Evolutionary conservation across 2,113 vertebrate species (phyloP).

Genomic region (Arvicanthis niloticus): DNA sequence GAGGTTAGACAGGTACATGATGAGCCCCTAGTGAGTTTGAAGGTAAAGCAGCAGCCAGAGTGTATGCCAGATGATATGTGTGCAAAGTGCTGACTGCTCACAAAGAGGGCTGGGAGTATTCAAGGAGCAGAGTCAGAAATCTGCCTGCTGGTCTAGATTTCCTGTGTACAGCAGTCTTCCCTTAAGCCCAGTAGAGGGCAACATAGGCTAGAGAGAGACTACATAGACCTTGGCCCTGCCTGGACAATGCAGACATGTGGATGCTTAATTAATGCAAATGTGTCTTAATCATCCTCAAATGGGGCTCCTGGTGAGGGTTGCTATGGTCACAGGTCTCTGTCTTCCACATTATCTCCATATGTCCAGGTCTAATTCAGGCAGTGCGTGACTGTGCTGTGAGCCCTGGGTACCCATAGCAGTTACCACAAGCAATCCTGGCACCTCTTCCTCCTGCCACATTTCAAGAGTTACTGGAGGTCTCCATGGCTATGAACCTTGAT

Average conservation of each 20-base stretch:
- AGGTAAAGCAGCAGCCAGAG: not conserved
- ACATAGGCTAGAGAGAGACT: not conserved
- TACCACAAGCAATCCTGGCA: not conserved
- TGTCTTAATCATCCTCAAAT: constrained; percentile 44
- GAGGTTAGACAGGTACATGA: not conserved
- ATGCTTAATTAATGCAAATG: constrained; percentile 48
- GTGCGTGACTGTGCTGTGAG: not conserved
- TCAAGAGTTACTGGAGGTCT: not conserved
- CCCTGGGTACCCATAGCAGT: rapidly evolving
- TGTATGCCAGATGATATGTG: not conserved
- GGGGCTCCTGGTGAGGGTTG: constrained; percentile 23
- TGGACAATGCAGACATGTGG: not conserved
- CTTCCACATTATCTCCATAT: not conserved
- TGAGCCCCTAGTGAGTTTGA: not conserved
- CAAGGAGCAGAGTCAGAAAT: not conserved
- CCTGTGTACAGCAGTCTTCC: not conserved
- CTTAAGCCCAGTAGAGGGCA: not conserved
- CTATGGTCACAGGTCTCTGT: constrained; percentile 27
- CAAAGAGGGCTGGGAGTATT: not conserved
- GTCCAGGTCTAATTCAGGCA: not conserved
- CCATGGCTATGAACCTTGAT: not conserved
- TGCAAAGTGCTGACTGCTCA: not conserved
- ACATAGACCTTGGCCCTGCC: not conserved
- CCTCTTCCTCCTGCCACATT: not conserved
- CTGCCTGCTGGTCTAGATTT: not conserved